A percentile compares a stretch with the other conserved stretches of the same genome.
Evolutionary conservation across 2,797 vertebrate genomes (phyloP).

Genomic region (Cryptoprocta ferox): DNA sequence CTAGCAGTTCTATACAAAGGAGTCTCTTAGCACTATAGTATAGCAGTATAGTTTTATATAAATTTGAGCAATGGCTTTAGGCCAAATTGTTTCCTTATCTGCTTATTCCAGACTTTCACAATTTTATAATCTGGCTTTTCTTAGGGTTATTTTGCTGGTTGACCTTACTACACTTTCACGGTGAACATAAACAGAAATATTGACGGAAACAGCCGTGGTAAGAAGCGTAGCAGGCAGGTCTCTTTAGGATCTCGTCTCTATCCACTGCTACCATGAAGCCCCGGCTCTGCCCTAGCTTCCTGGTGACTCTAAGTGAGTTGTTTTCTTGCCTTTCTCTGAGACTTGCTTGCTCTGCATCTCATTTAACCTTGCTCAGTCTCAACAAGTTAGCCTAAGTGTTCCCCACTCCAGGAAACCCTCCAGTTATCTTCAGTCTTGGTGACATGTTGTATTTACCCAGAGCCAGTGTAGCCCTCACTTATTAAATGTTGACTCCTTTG

Average conservation of each 20-base stretch:
- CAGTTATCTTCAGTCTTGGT: background rate
- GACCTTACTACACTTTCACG: background rate
- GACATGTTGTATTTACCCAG: background rate
- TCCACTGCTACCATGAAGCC: background rate
- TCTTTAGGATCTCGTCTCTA: background rate
- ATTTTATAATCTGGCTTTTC: constrained; percentile 15
- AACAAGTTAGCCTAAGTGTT: background rate
- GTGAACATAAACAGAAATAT: background rate
- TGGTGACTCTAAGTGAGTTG: background rate
- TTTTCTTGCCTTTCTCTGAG: background rate
- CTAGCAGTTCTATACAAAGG: constrained; percentile 57
- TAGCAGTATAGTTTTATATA: constrained; percentile 45
- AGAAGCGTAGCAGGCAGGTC: background rate
- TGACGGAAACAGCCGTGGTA: background rate
- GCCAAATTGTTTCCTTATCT: constrained; percentile 44
- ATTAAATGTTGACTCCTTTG: background rate
- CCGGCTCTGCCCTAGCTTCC: background rate
- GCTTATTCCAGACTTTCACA: background rate
- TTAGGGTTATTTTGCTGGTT: constrained; percentile 20
- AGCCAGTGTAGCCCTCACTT: background rate
- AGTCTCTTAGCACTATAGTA: constrained; percentile 12
- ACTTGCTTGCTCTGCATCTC: background rate
- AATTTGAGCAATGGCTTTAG: constrained; percentile 50
- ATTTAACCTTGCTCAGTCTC: background rate
- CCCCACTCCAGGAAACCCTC: background rate